Evolutionary conservation across 2,888 invertebrate species (phyloP).

Genomic region (Heliconius charithonia): DNA sequence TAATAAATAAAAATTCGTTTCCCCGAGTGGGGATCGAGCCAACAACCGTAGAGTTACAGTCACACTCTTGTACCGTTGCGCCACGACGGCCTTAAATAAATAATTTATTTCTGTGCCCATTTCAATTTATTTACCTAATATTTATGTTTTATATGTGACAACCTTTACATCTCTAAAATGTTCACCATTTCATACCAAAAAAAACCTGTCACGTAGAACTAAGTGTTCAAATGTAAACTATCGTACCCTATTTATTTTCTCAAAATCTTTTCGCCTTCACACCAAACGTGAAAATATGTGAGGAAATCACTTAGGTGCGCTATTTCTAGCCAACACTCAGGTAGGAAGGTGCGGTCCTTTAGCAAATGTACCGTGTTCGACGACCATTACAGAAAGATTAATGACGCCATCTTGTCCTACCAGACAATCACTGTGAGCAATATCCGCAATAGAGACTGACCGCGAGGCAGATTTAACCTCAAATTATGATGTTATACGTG

Average conservation of each 20-base stretch:
- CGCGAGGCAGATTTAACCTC: conserved; percentile 29
- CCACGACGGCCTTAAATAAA: too few relatives aligned
- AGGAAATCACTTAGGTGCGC: conserved; percentile 32
- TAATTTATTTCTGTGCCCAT: too few relatives aligned
- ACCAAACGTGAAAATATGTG: conserved; percentile 27
- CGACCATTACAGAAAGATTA: conserved; percentile 75
- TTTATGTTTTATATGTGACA: too few relatives aligned
- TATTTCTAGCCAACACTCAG: conserved; percentile 34
- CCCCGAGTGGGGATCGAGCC: too few relatives aligned
- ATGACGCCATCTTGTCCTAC: conserved; percentile 73
- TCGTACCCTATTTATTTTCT: conserved; percentile 17
- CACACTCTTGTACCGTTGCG: too few relatives aligned
- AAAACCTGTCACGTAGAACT: neutral
- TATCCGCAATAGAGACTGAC: conserved; percentile 32
- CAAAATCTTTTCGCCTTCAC: conserved; percentile 6
- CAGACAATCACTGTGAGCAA: conserved; percentile 58
- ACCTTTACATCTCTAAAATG: neutral
- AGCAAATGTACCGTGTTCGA: conserved; percentile 73
- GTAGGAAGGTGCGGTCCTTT: conserved; percentile 46
- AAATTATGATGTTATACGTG: conserved; percentile 25
- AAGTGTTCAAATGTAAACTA: neutral
- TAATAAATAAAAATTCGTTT: too few relatives aligned
- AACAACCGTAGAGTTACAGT: too few relatives aligned
- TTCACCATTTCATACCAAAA: neutral
- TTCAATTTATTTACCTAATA: too few relatives aligned